Conservation (phyloP, 2,888 invertebrate species). For the Nymphalis polychloros region DNA sequence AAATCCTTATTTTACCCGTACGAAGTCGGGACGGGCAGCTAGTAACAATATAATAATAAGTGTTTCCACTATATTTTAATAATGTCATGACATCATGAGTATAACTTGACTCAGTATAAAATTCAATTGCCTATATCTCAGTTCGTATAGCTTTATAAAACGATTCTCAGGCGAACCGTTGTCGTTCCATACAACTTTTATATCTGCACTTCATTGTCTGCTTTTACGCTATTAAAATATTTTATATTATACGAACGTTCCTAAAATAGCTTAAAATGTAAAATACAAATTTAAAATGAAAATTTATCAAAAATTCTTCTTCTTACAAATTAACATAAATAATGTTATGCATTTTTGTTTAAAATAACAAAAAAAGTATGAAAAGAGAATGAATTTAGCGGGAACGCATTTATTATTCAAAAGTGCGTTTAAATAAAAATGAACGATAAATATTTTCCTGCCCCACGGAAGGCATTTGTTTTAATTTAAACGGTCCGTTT, state of each 20-base stretch:
- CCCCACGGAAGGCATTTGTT: conserved; percentile 20
- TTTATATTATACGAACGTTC: no score
- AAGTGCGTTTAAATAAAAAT: conserved; percentile 11
- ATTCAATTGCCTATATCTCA: conserved; percentile 19
- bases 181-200: conserved; percentile 21
- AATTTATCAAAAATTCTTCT: no score
- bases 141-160: conserved; percentile 14
- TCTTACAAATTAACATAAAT: no score
- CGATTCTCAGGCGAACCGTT: conserved; percentile 16
- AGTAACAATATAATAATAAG: no score
- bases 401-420: conserved; percentile 12
- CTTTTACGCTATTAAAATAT: background rate
- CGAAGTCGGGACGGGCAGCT: no score
- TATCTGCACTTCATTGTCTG: conserved; percentile 6
- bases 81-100: background rate
- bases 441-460: conserved; percentile 13
- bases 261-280: no score
- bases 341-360: background rate
- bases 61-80: conserved; percentile 9
- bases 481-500: conserved; percentile 28
- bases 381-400: background rate
- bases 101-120: conserved; percentile 13
- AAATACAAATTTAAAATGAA: no score
- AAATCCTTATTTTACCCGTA: no score
- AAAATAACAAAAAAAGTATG: conserved; percentile 5